Base-by-base conservation (phyloP, 2,888 invertebrate species). In the Drosophila lutescens region DNA sequence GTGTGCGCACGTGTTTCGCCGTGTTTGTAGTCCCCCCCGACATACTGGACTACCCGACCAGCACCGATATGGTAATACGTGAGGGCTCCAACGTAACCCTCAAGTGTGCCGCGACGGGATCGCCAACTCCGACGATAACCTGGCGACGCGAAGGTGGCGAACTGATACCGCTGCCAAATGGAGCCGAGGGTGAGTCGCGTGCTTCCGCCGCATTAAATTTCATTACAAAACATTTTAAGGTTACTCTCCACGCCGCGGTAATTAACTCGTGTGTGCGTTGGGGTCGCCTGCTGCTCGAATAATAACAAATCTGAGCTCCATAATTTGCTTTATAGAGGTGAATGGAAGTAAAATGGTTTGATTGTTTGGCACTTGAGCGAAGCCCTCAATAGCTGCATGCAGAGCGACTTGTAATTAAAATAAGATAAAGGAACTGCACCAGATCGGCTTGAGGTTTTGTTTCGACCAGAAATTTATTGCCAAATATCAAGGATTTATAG, bases 61-160 rank as follows among this genome's bases (percentile, higher is more conserved):
- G 96, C 89, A 94, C 96, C 4, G 97, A 97, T 91, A 96, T 97
- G 95, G 96, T 96, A 36, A 96, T 96, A 50, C 93, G 96, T 43
- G 98, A 98, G 92, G 97, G 97, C 15, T 95, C 95, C 56, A 96
- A 97, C 77, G 96, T 97, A 70, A 96, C 96, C 86, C 93, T 98
- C 65, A 94, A 95, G 75, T 98, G 98, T 91, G 96, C 97, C 36
- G 98, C 97, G 20, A 96, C 95, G 15, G 97, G 98, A 56, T 96
- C 96, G n/a, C 98, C 98, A 3, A 94, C 94, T 76, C 98, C 98
- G 6, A 95, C 95, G 83, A 97, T 98, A 91, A 95, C 95, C 75
- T 98, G 98, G 98, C 93, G 96, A 78, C 93, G 97, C 76, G 97
- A 97, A 91, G 96, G 96, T 88, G 95, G 95, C 63, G 95, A 95